Evolutionary conservation across 2,113 vertebrate genomes (phyloP).

Genomic region (Monarcha castaneiventris): DNA sequence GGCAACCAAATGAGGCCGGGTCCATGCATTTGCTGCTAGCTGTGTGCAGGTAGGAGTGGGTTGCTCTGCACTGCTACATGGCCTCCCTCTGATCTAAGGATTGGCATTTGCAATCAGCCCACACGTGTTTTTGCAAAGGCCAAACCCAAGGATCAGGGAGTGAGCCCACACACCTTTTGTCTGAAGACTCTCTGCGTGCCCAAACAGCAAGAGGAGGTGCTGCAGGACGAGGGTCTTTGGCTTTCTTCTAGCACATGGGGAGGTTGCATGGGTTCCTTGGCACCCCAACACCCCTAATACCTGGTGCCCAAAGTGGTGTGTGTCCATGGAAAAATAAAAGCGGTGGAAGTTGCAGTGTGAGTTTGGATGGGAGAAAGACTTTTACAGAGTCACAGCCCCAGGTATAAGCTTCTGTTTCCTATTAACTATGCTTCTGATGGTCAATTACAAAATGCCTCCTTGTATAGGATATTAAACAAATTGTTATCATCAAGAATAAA

Average conservation of each 20-base stretch:
- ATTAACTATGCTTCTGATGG: background rate
- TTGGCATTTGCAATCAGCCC: background rate
- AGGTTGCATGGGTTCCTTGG: background rate
- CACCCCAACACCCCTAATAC: background rate
- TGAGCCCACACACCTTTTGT: background rate
- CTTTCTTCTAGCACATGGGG: background rate
- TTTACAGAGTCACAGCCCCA: background rate
- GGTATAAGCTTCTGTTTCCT: background rate
- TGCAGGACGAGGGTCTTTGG: background rate
- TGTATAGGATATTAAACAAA: slow-evolving; percentile 5
- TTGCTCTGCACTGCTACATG: background rate
- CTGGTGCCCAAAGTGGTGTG: background rate
- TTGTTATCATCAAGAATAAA: background rate
- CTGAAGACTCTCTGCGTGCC: background rate
- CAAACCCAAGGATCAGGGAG: background rate
- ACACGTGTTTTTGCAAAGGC: background rate
- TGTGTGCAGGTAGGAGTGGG: accelerated
- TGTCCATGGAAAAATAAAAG: background rate
- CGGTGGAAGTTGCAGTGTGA: background rate
- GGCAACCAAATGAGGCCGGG: background rate
- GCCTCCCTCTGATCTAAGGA: background rate
- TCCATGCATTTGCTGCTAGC: background rate
- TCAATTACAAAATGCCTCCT: background rate
- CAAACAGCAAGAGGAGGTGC: background rate
- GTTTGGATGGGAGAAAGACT: too few species aligned